Base-by-base conservation (phyloP, 2,888 invertebrate species). In the Rhogogaster chlorosoma region DNA sequence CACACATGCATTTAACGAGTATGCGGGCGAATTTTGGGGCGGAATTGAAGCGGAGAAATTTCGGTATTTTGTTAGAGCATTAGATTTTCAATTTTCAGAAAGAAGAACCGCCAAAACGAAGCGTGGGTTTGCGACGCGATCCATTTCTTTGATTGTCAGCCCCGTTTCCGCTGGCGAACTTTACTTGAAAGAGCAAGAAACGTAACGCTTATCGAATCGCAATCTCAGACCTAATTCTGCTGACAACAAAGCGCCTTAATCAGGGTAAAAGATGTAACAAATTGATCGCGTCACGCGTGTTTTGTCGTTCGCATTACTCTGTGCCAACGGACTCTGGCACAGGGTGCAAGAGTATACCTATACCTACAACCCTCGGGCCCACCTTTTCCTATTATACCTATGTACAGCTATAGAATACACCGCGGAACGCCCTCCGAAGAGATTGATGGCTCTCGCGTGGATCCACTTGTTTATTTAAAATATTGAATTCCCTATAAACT, bases 391-490 rank as follows among this genome's bases (percentile, higher is more conserved):
- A 73, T 73, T 77, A 77, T 38, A 73, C 42, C 57, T 78, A 61
- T 78, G 57, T 78, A 57, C 57, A 53, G 57, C 61, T 61, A 78
- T 78, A 78, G 57, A 78, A 61, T 78, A 53, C 57, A n/a, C 78
- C 32, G 32, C 61, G 78, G 53, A 78, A 78, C 78, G 36, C 45
- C 67, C 67, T 83, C 42, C 53, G 67, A 26, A 64, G 82, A 87
- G 88, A 88, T 88, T 88, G 87, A 89, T 88, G 86, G 87, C 84
- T 87, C 86, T 85, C 70, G 83, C 67, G 83, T 84, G 83, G 84
- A 67, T 67, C 82, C 86, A 86, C 87, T 88, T 89, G 90, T 90
- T 90, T 89, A 87, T 86, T 84, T 86, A 88, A 88, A 88, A 87
- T 88, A 86, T 87, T 87, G 87, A 87, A 89, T 89, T 89, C 87